Conservation (phyloP, 2,797 vertebrate species). For the Acanthurus lineatus region DNA sequence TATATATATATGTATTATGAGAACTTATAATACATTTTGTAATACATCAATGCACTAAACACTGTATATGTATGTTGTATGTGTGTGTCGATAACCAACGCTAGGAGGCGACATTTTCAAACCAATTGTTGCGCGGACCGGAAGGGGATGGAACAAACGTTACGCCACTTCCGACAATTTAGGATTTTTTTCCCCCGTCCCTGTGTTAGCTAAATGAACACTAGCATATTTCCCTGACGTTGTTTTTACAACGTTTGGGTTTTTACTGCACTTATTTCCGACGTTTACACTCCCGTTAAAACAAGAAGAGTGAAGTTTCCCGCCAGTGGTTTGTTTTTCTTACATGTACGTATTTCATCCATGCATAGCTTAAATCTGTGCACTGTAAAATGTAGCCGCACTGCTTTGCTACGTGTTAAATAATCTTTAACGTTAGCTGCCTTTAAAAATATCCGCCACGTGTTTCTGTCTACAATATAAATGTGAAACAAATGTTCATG, state of each 20-base stretch:
- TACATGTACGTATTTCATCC: background rate
- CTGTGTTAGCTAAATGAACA: background rate
- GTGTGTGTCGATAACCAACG: background rate
- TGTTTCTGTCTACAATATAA: accelerated
- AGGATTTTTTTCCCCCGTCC: background rate
- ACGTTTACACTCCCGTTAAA: background rate
- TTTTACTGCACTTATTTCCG: background rate
- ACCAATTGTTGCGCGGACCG: background rate
- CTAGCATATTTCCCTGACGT: background rate
- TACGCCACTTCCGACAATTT: slow-evolving; percentile 48
- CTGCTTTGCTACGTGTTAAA: slow-evolving; percentile 1
- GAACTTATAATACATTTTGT: background rate
- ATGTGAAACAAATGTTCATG: background rate
- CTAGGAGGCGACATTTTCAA: slow-evolving; percentile 55
- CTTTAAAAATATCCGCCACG: background rate
- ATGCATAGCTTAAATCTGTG: background rate
- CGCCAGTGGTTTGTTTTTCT: slow-evolving; percentile 21
- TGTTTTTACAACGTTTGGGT: background rate
- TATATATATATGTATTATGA: no score
- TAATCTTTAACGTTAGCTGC: background rate
- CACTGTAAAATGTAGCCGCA: no score
- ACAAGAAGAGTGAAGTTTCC: background rate
- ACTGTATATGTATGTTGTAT: no score
- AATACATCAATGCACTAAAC: no score
- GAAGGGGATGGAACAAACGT: background rate